Conservation (phyloP, 2,797 vertebrate genomes). For the Oreortyx pictus region DNA sequence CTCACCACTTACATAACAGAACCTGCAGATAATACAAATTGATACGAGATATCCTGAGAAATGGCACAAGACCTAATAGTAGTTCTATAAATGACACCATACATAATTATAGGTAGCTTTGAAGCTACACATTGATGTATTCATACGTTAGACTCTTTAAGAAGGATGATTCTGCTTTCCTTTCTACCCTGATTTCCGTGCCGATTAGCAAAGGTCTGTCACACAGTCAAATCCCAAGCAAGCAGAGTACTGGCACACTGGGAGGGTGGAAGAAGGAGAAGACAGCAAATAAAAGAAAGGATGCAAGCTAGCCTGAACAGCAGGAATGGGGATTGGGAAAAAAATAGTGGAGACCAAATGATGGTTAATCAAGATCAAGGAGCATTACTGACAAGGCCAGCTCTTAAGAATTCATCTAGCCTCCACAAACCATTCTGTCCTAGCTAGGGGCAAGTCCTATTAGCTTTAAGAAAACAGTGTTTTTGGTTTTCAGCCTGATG, state of each 20-base stretch:
- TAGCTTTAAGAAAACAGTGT: background rate
- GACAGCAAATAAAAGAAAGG: background rate
- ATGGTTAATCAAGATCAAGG: slow-evolving; percentile 8
- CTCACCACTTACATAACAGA: background rate
- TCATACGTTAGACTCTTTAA: background rate
- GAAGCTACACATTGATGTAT: background rate
- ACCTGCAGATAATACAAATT: background rate
- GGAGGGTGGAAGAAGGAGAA: background rate
- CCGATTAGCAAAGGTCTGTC: background rate
- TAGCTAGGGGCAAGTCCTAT: background rate
- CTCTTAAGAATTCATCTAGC: slow-evolving; percentile 1
- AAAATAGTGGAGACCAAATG: background rate
- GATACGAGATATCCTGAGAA: background rate
- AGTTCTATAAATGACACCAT: background rate
- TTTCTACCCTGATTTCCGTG: background rate
- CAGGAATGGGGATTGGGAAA: background rate
- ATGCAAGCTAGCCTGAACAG: background rate
- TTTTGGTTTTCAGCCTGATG: background rate
- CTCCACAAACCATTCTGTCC: background rate
- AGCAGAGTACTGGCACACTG: background rate
- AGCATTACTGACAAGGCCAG: background rate
- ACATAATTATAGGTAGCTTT: background rate
- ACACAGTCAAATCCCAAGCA: background rate
- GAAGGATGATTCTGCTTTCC: background rate
- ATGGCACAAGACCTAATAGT: background rate